A percentile compares a stretch with the other conserved stretches of the same genome.
phyloP scores from a whole-genome alignment of 2,113 vertebrate genomes.

The Microcebus murinus region DNA sequence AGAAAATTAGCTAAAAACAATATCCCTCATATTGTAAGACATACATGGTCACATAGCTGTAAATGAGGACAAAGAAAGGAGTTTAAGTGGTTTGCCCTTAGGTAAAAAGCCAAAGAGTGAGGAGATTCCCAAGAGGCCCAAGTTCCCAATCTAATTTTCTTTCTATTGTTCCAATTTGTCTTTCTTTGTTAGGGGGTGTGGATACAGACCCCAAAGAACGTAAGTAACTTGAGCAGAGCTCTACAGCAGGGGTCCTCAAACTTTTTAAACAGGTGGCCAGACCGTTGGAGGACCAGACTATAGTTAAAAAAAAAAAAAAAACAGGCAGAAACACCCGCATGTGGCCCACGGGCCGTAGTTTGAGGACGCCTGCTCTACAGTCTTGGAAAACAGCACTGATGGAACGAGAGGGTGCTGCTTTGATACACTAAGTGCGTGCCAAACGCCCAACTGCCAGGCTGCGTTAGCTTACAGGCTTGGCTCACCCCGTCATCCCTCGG shows the following conservation, averaged over 20 bases:
- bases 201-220: not conserved
- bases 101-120: not conserved
- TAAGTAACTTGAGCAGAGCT: not conserved
- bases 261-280: too few relatives aligned
- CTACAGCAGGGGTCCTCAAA: too few relatives aligned
- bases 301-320: too few relatives aligned
- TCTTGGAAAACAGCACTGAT: fast-evolving
- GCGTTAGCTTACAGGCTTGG: not conserved
- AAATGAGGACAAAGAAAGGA: too few relatives aligned
- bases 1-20: not conserved
- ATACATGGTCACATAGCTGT: fast-evolving
- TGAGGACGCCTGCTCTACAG: not conserved
- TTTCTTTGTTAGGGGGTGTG: not conserved
- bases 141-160: too few relatives aligned
- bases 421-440: not conserved
- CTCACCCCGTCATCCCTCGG: not conserved
- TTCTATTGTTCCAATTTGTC: not conserved
- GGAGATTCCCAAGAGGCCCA: not conserved
- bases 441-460: not conserved
- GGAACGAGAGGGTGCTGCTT: not conserved
- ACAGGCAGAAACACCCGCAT: too few relatives aligned
- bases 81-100: too few relatives aligned
- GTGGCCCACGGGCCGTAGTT: too few relatives aligned
- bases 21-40: not conserved
- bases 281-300: too few relatives aligned